Evolutionary conservation across 2,797 vertebrate species (phyloP).

Genomic region (Neostethus bicornis): DNA sequence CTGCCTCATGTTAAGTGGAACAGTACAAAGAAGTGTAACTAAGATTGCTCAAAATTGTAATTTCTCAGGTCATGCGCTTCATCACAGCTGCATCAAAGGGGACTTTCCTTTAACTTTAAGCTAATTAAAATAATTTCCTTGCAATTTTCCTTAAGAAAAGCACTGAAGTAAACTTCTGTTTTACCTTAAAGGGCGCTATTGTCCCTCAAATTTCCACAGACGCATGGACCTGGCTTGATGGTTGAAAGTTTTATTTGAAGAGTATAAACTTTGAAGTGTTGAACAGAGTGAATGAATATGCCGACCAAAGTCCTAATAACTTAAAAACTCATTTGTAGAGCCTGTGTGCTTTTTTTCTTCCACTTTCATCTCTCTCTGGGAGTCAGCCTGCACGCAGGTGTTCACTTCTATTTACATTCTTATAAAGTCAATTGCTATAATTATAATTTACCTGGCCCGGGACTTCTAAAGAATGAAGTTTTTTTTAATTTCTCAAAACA

Average conservation of each 20-base stretch:
- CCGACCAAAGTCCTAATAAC: slow-evolving; percentile 10
- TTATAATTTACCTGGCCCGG: slow-evolving; percentile 21
- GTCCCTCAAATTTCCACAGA: background rate
- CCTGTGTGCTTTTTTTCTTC: background rate
- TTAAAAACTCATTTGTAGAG: background rate
- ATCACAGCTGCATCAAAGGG: background rate
- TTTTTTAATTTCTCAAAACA: background rate
- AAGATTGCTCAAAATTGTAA: background rate
- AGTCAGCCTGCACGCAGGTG: slow-evolving; percentile 42
- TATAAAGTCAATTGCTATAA: slow-evolving; percentile 44
- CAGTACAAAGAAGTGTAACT: background rate
- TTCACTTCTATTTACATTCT: slow-evolving; percentile 38
- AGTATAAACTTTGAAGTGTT: too few relatives aligned
- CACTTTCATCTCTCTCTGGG: slow-evolving; percentile 19
- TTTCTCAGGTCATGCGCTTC: slow-evolving; percentile 14
- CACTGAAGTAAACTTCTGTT: background rate
- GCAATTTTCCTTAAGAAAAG: background rate
- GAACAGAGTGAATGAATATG: background rate
- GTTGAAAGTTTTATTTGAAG: too few relatives aligned
- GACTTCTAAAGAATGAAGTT: background rate
- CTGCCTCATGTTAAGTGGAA: too few relatives aligned
- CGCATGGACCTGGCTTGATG: too few relatives aligned
- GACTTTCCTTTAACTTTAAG: slow-evolving; percentile 7
- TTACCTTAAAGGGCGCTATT: background rate
- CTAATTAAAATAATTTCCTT: background rate